Base-by-base conservation (phyloP, 2,888 invertebrate genomes). In the Malthinus seriepunctatus region DNA sequence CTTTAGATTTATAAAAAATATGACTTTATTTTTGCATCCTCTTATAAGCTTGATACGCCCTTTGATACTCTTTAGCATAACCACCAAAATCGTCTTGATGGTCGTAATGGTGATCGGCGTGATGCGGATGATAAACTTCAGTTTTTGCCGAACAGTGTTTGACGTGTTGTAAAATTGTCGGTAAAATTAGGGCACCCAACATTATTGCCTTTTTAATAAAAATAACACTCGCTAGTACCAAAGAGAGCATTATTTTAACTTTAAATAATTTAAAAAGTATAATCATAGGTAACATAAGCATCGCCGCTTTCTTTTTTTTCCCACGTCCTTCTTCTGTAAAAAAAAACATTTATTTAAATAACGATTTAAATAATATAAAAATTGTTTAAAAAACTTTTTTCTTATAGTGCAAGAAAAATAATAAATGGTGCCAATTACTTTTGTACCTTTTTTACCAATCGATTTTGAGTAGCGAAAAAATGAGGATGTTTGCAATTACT, bases 161-260 rank as follows among this genome's bases (percentile, higher is more conserved):
- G 10, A 63, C 48, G 12, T 61, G 48, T 44, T 83, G 81, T 9
- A 86, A 73, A 35, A 86, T 71, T 44, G 85, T 82, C 0, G 88
- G 88, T 12, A 86, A 71, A 31, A 86, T 73, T 8, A 88, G 68
- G 0, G 86, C 86, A 7, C 82, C 86, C 0, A 86, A 73, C 2
- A 88, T 74, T 8, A 88, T 75, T 2, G 87, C 75, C 67, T 88
- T 88, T 76, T 88, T 88, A 63, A 88, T 86, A 67, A 87, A 80
- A 65, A 88, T 74, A 0, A 88, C 84, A 1, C 84, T 80, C 8
- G 86, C 75, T 2, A 88, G 79, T 3, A 88, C 82, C 0, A 88
- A 86, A 1, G 86, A 77, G 15, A 88, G 75, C 38, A 88, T 70
- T 8, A 87, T 70, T 67, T 88, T 87, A 1, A 81, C 77, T 75